Evolutionary conservation across 2,113 vertebrate genomes (phyloP), one percentile per base, ranked within the genome.

Genomic region (Nansenia antarctica): DNA sequence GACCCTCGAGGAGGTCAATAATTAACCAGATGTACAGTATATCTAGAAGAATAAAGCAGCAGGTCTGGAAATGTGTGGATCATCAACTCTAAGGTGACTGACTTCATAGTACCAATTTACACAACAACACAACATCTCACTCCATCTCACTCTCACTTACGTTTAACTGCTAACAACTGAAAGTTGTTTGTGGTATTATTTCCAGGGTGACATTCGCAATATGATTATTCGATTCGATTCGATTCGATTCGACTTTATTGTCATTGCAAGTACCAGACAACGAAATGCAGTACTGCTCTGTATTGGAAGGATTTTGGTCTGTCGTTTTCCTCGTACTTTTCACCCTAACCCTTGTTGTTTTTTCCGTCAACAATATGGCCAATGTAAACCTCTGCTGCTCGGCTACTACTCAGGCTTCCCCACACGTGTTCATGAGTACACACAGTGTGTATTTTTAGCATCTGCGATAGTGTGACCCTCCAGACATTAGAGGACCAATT

Each of bases 401-500:
- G 67, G 42, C 6, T 2, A n/a, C n/a, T 47, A 12, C 45, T 7
- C 18, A 66, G 69, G 73, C 59, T 83, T 86, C 69, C 77, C 49
- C 18, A 52, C 59, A 68, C 35, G 12, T 61, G 65, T 52, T 26
- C 61, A 72, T 49, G 52, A 20, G 6, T 34, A 78, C 73, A 75
- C 65, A 54, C 45, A 2, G 4, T 1, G 34, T 66, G 24, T 91
- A 88, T 90, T 89, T 91, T 89, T 89, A 90, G 85, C 78, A 27
- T 35, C 3, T 2, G 57, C 63, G 84, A 84, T 84, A 78, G 76
- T 62, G 69, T 88, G 82, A 84, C 84, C 58, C 12, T 15, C n/a
- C 75, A 83, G 75, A 78, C 73, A 70, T 63, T 65, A 69, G 39
- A 81, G 63, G 72, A 76, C 64, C 76, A 79, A 77, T 84, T 78